Conservation (phyloP, 2,797 vertebrate species). For the Esox lucius region DNA sequence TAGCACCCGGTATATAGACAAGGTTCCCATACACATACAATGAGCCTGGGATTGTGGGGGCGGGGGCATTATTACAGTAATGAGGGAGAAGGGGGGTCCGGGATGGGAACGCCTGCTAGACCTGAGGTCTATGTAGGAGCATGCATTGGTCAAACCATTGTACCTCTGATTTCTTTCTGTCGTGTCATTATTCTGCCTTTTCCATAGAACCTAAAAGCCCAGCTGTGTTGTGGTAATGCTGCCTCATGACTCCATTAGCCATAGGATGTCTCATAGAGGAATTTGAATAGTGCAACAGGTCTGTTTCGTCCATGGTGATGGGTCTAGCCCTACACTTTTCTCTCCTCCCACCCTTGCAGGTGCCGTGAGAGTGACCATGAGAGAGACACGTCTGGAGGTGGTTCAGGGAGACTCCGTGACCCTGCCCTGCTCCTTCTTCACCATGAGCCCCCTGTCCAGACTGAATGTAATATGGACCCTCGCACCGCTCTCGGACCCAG, state of each 20-base stretch:
- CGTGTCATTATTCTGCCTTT: not conserved
- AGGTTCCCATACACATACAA: conserved; percentile 51
- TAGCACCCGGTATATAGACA: conserved; percentile 57
- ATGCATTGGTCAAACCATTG: not conserved
- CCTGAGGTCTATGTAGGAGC: not conserved
- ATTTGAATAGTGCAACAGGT: not conserved
- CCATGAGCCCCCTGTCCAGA: conserved; percentile 69
- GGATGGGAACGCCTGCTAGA: conserved; percentile 1
- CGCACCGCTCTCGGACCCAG: conserved; percentile 68
- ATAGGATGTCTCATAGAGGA: not conserved
- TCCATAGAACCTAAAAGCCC: not conserved
- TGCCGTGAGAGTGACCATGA: conserved; percentile 73
- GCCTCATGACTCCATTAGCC: not conserved
- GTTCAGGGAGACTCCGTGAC: conserved; percentile 69
- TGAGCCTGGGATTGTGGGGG: conserved; percentile 44
- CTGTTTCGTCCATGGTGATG: not conserved
- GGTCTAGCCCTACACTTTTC: not conserved
- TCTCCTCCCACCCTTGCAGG: conserved; percentile 33
- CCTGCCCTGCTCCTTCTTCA: conserved; percentile 80
- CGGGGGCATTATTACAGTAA: conserved; percentile 63
- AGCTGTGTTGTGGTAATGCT: not conserved
- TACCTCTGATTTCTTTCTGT: not conserved
- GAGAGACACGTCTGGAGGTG: conserved; percentile 69
- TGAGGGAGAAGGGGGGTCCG: conserved; percentile 44
- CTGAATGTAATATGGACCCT: conserved; percentile 85